phyloP scores from a whole-genome alignment of 1,140 invertebrate species.

The Pantala flavescens region DNA sequence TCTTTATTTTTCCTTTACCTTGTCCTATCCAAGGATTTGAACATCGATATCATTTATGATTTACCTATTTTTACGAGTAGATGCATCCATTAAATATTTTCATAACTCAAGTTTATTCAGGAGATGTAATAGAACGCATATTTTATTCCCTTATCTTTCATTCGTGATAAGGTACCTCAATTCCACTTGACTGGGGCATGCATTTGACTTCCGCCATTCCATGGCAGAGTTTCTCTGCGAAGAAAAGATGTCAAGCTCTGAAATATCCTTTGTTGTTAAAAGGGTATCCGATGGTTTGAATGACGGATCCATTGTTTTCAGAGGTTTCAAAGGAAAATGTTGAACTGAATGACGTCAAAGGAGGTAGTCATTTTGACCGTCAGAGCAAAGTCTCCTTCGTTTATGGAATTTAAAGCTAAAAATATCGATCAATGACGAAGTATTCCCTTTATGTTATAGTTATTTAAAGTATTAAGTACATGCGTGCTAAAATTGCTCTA shows the following conservation, averaged over 20 bases:
- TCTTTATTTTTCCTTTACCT: no score
- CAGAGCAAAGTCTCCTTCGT: background rate
- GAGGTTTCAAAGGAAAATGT: constrained; percentile 1
- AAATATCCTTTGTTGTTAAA: background rate
- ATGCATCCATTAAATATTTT: no score
- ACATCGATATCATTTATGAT: no score
- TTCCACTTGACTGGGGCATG: background rate
- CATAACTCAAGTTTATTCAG: background rate
- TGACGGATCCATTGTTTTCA: background rate
- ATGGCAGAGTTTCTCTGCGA: background rate
- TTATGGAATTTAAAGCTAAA: background rate
- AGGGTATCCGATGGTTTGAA: background rate
- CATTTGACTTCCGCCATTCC: background rate
- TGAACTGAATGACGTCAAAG: background rate
- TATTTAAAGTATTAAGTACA: background rate
- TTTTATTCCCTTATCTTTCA: background rate
- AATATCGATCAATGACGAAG: background rate
- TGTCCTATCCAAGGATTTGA: no score
- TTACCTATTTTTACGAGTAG: no score
- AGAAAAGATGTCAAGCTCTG: background rate
- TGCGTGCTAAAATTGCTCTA: background rate
- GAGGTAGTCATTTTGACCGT: background rate
- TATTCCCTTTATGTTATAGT: background rate
- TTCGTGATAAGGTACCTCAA: background rate
- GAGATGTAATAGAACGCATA: background rate